Percentiles rank a stretch among this genome's conserved stretches.
phyloP scores from a whole-genome alignment of 1,140 invertebrate genomes.

The Microvelia longipes region DNA sequence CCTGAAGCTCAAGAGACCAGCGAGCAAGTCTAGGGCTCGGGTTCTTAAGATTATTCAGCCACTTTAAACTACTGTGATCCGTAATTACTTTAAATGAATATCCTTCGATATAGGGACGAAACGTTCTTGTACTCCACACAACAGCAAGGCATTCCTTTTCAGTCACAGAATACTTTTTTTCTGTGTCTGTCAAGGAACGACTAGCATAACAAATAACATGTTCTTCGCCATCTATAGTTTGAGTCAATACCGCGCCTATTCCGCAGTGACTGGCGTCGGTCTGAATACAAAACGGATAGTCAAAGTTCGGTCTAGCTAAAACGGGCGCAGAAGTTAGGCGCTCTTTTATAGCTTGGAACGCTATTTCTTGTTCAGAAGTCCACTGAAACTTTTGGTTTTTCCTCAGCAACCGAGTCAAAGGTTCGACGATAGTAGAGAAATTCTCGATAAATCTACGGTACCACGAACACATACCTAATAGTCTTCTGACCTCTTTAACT shows the following conservation, averaged over 20 bases:
- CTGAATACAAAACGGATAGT: constrained; percentile 21
- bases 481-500: constrained; percentile 12
- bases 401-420: constrained; percentile 23
- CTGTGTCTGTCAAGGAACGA: constrained; percentile 20
- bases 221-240: constrained; percentile 16
- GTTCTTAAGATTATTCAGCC: constrained; percentile 27
- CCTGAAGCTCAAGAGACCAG: constrained; percentile 23
- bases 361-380: constrained; percentile 5
- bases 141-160: constrained; percentile 32
- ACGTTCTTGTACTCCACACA: constrained; percentile 26
- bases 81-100: constrained; percentile 29
- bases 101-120: constrained; percentile 27
- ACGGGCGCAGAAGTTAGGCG: constrained; percentile 18
- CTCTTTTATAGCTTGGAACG: constrained; percentile 20
- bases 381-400: constrained; percentile 20
- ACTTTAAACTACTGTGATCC: constrained; percentile 30
- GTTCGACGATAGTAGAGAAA: constrained; percentile 24
- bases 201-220: constrained; percentile 27
- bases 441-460: constrained; percentile 27
- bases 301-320: constrained; percentile 20
- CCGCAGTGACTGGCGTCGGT: constrained; percentile 24
- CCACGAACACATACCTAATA: constrained; percentile 25
- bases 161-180: constrained; percentile 28
- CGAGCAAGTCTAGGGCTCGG: constrained; percentile 22
- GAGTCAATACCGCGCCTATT: constrained; percentile 24